phyloP scores from a whole-genome alignment of 2,888 invertebrate species.

The Cabera pusaria region DNA sequence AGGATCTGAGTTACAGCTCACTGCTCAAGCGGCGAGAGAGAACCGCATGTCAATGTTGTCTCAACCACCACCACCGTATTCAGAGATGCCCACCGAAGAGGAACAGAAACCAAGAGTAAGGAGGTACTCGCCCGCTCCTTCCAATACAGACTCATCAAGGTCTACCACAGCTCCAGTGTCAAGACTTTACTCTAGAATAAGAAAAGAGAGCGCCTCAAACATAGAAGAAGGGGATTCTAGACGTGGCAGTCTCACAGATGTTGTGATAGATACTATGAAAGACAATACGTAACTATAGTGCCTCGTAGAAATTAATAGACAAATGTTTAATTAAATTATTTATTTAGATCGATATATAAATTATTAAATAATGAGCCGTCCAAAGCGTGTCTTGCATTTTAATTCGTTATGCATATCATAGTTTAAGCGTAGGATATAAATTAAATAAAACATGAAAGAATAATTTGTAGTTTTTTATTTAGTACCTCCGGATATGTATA shows the following conservation, averaged over 20 bases:
- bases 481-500: constrained; percentile 60
- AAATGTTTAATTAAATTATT: constrained; percentile 49
- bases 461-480: constrained; percentile 45
- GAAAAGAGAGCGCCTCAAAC: constrained; percentile 60
- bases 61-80: constrained; percentile 75
- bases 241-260: constrained; percentile 73
- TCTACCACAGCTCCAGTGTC: constrained; percentile 66
- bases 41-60: constrained; percentile 70
- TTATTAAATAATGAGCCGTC: constrained; percentile 53
- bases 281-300: constrained; percentile 70
- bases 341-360: constrained; percentile 36
- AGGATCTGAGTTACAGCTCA: constrained; percentile 70
- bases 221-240: constrained; percentile 61
- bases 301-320: constrained; percentile 58
- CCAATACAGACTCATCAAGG: constrained; percentile 47
- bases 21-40: constrained; percentile 69
- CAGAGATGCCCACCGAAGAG: constrained; percentile 54
- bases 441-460: constrained; percentile 12
- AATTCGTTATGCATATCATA: constrained; percentile 30
- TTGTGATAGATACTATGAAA: constrained; percentile 77
- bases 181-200: constrained; percentile 69
- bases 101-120: constrained; percentile 59
- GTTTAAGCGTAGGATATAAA: constrained; percentile 11
- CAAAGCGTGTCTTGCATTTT: constrained; percentile 37
- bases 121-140: constrained; percentile 71